Evolutionary conservation across 2,888 invertebrate species (phyloP), one percentile per base, ranked within the genome.

Genomic region (Meganola albula): DNA sequence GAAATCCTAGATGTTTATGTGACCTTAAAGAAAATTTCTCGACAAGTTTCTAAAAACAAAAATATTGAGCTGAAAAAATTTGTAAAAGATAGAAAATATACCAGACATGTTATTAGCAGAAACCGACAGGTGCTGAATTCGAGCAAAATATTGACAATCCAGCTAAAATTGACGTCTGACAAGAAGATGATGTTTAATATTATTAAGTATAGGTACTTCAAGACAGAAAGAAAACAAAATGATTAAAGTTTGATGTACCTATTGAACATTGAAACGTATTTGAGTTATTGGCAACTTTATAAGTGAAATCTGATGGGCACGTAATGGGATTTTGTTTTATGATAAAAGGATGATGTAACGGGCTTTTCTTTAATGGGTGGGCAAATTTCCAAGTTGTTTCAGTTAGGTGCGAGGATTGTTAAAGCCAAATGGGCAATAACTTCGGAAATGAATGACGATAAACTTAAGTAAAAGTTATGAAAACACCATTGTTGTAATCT

Each of bases 241-340:
- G 4, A 16, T 5, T 16, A 16, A 16, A 16, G 16, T 16, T 16
- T 16, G 16, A 16, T n/a, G n/a, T n/a, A n/a, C n/a, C n/a, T 16
- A 16, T 16, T 16, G 6, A 16, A 16, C 3, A 20, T 7, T 5
- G 20, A 20, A 20, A 34, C 37, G 34, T 40, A 47, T 50, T 46
- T 50, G 51, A 54, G 40, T 51, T 47, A 51, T 50, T 36, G 34
- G 30, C 36, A 35, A 53, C 37, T 45, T 53, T 51, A 37, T 54
- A 52, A 54, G 52, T 54, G 52, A 54, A 54, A 37, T 54, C 54
- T 44, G 44, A 52, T 52, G 55, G 44, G n/a, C 47, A 10, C 25
- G 37, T 44, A 44, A 47, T 47, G 50, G 47, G 47, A 10, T 39
- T 40, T 37, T 50, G 51, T 43, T 51, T 51, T 51, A 51, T 51